Evolutionary conservation across 2,797 vertebrate species (phyloP), one percentile per base, ranked within the genome.

Genomic region (Nannoperca obscura): DNA sequence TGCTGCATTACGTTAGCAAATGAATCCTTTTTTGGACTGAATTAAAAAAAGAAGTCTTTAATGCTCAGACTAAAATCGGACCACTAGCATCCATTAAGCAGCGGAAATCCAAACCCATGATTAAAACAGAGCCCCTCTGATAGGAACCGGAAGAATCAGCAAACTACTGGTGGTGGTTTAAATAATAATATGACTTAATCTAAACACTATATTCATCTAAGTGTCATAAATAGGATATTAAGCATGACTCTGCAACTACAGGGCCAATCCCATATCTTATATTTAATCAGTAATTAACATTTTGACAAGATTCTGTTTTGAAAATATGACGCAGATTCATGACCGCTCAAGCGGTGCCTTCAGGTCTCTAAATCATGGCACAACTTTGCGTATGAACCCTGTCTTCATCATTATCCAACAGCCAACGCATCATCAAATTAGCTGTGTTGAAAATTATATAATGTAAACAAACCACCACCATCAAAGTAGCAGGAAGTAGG

Each of bases 31-130:
- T 22, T 38, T 46, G 58, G 52, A 20, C 36, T 2, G 22, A 57
- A 58, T 49, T 24, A 55, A 67, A 67, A 54, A 53, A 71, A 54
- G 0, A 60, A 40, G 63, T 1, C 9, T 47, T 54, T 38, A 77
- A 50, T 64, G 7, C 30, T 19, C 55, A 30, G 17, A 64, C 32
- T 27, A 17, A 36, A 50, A 50, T 9, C 2, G 27, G n/a, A 52
- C 15, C 9, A 40, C 1, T 38, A 0, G 14, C 7, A n/a, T 55
- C 60, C 6, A 66, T 55, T 55, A 24, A 62, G 24, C 42, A 49
- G 15, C 30, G 19, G 12, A 0, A 54, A 30, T 58, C 24, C 19
- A 8, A 36, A 30, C 3, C 50, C 0, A 20, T 0, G 2, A 20
- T 20, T 44, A 24, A 36, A 24, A 53, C 15, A 15, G 15, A 30